Evolutionary conservation across 2,888 invertebrate species (phyloP).

Genomic region (Cataglyphis livida): DNA sequence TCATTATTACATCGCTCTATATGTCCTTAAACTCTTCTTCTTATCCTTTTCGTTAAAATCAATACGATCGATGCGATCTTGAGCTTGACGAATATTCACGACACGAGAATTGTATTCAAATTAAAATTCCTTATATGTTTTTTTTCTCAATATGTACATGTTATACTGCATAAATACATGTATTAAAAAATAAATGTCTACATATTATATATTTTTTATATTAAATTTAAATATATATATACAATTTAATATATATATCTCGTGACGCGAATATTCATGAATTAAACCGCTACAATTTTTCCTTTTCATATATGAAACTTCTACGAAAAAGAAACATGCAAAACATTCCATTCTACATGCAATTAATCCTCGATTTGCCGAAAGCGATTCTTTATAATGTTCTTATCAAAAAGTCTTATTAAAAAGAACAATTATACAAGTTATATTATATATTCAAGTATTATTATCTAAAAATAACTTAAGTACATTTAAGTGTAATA

Average conservation of each 20-base stretch:
- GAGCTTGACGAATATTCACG: neutral
- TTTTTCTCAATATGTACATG: neutral
- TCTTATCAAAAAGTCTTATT: neutral
- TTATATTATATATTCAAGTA: neutral
- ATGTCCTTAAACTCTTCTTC: constrained; percentile 16
- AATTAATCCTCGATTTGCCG: constrained; percentile 7
- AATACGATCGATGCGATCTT: constrained; percentile 4
- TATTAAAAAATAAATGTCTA: neutral
- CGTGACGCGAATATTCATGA: neutral
- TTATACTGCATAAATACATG: neutral
- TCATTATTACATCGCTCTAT: neutral
- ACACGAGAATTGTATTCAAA: neutral
- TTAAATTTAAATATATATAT: constrained; percentile 9
- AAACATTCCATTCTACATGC: constrained; percentile 31
- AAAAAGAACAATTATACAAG: neutral
- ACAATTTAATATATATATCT: neutral
- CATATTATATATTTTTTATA: neutral
- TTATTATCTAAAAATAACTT: neutral
- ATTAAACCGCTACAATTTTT: neutral
- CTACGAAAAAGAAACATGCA: neutral
- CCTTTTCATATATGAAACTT: neutral
- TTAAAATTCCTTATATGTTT: neutral
- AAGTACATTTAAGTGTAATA: neutral
- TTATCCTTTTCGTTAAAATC: constrained; percentile 4
- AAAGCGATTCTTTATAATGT: neutral